These are phyloP conservation scores for Acridotheres tristis DNA, from an alignment of 2,797 vertebrate species.

Conservation along the genomic window DNA sequence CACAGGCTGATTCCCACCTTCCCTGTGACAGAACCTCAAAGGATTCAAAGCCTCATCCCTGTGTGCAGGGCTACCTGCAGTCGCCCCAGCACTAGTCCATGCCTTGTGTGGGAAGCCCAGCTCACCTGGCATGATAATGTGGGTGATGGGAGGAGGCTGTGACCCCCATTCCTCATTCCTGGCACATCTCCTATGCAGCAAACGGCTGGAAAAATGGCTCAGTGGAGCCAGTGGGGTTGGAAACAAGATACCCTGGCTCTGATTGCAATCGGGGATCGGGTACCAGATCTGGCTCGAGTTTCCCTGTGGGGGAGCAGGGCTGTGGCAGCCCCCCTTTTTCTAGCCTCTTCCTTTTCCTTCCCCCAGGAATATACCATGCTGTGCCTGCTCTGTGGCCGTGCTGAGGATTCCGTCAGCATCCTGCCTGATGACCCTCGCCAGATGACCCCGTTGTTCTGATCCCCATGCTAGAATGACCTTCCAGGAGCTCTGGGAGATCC, in stretches of 20 bases:
- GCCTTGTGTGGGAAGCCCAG: not conserved
- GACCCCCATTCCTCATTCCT: not conserved
- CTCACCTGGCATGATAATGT: not conserved
- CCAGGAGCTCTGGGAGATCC: not conserved
- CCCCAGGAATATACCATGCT: slow-evolving; percentile 81
- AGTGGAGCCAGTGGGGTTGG: accelerated
- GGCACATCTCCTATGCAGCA: not conserved
- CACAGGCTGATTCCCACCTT: accelerated
- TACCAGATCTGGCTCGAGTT: not conserved
- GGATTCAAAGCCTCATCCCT: not conserved
- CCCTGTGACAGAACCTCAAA: not conserved
- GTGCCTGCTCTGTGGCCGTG: slow-evolving; percentile 95
- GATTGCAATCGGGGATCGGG: not conserved
- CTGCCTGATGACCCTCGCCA: slow-evolving; percentile 94
- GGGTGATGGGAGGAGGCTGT: not conserved
- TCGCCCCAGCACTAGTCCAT: accelerated
- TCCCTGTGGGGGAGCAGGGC: not conserved
- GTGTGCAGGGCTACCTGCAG: not conserved
- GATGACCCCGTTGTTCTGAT: slow-evolving; percentile 78
- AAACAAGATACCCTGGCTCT: not conserved
- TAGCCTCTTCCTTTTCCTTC: not conserved
- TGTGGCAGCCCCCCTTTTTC: not conserved
- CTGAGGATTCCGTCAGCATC: slow-evolving; percentile 93
- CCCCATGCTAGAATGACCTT: not conserved
- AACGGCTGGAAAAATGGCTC: not conserved